Base-by-base conservation (phyloP, 2,113 vertebrate genomes). In the Corydoras maculifer region DNA sequence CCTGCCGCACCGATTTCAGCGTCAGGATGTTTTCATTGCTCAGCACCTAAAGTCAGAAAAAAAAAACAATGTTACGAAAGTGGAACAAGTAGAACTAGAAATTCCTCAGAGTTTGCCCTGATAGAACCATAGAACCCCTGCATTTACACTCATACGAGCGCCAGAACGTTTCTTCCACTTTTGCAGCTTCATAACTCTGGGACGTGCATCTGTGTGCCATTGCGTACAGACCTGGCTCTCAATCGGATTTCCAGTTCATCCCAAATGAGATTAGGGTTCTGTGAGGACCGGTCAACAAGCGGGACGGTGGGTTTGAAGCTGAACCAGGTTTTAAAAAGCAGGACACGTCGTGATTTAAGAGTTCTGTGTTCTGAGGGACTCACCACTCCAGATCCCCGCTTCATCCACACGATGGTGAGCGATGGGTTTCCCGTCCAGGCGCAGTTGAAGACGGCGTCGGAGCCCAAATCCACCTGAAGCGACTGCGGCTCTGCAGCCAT, bases 371-470 rank as follows among this genome's bases (percentile, higher is more conserved):
- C 18, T 25, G 18, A 25, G 18, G 18, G 18, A 25, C 95, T 87
- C 80, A 99, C 96, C 92, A 99, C 95, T 48, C 95, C 95, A 0
- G 96, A 98, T 62, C 96, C 95, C n/a, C 94, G 85, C 77, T 98
- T 98, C 95, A 98, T 99, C 97, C 97, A 99, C 59, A 98, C 96
- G 0, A 99, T 98, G 73, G 96, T 99, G 35, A 99, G 92, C 0
- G 97, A 98, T 0, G 97, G 97, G 82, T 99, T 99, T 80, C 97
- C 97, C 0, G 90, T 97, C 97, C 96, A 99, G 43, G 94, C 92
- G 4, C 97, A 99, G 86, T 93, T 98, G 87, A 99, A 99, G 67
- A 96, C 80, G 0, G 95, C 97, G 0, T 98, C 96, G 0, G 97
- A 97, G 50, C 94, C 95, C 63, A 96, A 91, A 78, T 99, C 96